These are phyloP conservation scores for Chloroceryle amazona DNA, from an alignment of 2,797 vertebrate species.

Conservation along the genomic window DNA sequence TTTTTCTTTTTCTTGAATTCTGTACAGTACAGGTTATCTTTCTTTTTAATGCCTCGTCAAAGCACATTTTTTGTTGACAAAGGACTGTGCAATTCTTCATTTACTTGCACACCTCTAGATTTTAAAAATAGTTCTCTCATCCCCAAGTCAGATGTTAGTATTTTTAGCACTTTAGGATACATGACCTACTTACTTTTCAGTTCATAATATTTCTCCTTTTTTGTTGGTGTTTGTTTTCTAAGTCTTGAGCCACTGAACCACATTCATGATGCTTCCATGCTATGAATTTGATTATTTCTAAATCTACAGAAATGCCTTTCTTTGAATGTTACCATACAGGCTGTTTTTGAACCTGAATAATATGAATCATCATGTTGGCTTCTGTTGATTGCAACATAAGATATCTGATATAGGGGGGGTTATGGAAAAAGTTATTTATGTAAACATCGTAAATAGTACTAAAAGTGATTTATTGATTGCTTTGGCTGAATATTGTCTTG, in stretches of 20 bases:
- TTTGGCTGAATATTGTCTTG: background rate
- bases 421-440: background rate
- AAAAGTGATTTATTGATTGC: background rate
- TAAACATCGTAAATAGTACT: background rate
- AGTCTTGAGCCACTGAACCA: background rate
- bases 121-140: slow-evolving; percentile 17
- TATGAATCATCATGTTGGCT: background rate
- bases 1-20: background rate
- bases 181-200: slow-evolving; percentile 49
- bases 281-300: background rate
- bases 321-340: background rate
- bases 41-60: background rate
- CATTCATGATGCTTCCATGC: background rate
- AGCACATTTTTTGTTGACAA: slow-evolving; percentile 6
- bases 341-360: background rate
- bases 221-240: background rate
- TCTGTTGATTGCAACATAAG: background rate
- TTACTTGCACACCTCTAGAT: background rate
- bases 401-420: background rate
- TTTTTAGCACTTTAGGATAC: slow-evolving; percentile 17
- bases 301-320: background rate
- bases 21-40: background rate
- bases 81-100: background rate
- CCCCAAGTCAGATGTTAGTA: background rate
- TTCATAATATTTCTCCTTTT: background rate